Evolutionary conservation across 2,888 invertebrate species (phyloP).

Genomic region (Teleogryllus oceanicus): DNA sequence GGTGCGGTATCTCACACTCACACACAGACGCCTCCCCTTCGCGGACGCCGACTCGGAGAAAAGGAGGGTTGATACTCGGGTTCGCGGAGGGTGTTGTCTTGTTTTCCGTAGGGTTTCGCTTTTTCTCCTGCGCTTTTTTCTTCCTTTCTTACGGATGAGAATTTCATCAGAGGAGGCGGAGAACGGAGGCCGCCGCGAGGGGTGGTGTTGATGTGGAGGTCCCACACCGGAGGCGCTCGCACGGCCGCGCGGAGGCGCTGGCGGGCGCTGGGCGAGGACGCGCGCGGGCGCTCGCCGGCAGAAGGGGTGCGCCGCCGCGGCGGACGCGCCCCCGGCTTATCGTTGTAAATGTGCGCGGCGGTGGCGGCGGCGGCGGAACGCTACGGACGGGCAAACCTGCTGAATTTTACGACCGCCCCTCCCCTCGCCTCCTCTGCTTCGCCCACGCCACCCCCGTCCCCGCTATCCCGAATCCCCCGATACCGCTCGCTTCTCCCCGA

Average conservation of each 20-base stretch:
- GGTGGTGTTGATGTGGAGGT: neutral
- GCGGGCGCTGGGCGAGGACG: neutral
- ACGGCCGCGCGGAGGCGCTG: neutral
- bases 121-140: slow-evolving; percentile 20
- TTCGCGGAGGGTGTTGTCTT: neutral
- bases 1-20: neutral
- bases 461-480: neutral
- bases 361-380: neutral
- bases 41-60: too few relatives aligned
- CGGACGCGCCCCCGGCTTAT: slow-evolving; percentile 18
- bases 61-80: too few relatives aligned
- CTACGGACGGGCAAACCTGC: neutral
- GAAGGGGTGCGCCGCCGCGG: slow-evolving; percentile 18
- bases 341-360: slow-evolving; percentile 18
- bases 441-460: neutral
- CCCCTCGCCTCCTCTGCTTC: neutral
- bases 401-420: slow-evolving; percentile 7
- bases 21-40: neutral
- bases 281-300: neutral
- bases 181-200: slow-evolving; percentile 31
- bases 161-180: slow-evolving; percentile 22
- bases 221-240: neutral
- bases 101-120: slow-evolving; percentile 4
- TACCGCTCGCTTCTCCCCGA: neutral
- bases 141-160: slow-evolving; percentile 1